Percentiles rank a stretch among this genome's conserved stretches.
Evolutionary conservation across 1,140 invertebrate species (phyloP).

Genomic region (Cydia amplana): DNA sequence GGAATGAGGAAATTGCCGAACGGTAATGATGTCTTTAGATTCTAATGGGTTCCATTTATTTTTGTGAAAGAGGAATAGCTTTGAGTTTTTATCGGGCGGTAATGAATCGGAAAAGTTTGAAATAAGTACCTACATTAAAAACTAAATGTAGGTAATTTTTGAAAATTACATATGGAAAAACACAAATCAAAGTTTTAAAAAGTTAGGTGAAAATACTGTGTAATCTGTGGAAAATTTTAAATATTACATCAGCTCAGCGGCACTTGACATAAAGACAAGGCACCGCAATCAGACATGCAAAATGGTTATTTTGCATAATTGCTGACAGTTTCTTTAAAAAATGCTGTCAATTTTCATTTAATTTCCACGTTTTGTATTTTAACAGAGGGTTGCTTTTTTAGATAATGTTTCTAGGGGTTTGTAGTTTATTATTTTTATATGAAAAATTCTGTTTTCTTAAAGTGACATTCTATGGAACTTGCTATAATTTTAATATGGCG

Average conservation of each 20-base stretch:
- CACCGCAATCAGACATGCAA: conserved; percentile 2
- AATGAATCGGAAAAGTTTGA: not conserved
- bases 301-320: not conserved
- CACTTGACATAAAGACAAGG: not conserved
- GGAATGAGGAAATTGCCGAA: not conserved
- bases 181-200: no score
- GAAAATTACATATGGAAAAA: no score
- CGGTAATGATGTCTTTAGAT: conserved; percentile 1
- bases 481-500: no score
- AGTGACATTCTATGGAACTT: no score
- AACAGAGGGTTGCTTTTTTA: no score
- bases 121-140: no score
- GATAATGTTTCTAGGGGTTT: no score
- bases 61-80: not conserved
- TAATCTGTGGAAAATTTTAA: not conserved
- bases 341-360: not conserved
- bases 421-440: no score
- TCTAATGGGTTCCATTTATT: conserved; percentile 1
- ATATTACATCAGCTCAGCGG: not conserved
- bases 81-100: not conserved
- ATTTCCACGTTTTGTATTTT: no score
- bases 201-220: not conserved
- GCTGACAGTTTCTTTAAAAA: conserved; percentile 1
- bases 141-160: no score
- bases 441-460: no score